A percentile compares a stretch with the other conserved stretches of the same genome.
Conservation (phyloP, 53 echinoderm and acorn worm genomes). For the Antedon mediterranea region DNA sequence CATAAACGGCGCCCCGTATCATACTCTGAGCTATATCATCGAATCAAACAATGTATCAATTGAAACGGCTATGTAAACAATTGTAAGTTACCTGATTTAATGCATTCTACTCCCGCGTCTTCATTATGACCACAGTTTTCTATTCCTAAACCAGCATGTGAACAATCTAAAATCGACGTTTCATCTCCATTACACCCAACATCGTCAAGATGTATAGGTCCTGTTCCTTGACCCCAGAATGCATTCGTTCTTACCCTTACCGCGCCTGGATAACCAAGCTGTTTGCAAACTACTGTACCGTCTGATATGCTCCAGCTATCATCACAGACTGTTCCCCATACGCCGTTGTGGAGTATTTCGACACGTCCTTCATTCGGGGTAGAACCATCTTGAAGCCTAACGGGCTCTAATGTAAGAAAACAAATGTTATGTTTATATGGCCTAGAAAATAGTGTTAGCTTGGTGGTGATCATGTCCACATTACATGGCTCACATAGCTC, state of each 20-base stretch:
- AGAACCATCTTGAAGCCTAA: not conserved
- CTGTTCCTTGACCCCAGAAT: not conserved
- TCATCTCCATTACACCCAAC: not conserved
- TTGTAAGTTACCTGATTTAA: not conserved
- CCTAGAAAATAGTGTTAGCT: too few species aligned
- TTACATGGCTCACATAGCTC: too few species aligned
- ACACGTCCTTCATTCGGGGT: not conserved
- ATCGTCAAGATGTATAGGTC: conserved; percentile 1
- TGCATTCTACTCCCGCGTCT: not conserved
- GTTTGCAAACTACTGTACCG: not conserved
- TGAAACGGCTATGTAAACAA: too few species aligned
- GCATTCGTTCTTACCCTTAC: not conserved
- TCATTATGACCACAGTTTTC: not conserved
- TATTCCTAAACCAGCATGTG: not conserved
- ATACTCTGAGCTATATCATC: too few species aligned
- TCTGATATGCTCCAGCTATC: not conserved
- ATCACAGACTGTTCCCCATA: not conserved
- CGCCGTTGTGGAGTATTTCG: not conserved
- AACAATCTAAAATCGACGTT: not conserved
- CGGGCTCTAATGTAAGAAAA: not conserved
- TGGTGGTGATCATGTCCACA: too few species aligned
- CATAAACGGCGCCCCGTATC: too few species aligned
- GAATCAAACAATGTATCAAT: too few species aligned
- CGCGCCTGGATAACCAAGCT: not conserved
- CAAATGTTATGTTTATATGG: too few species aligned